Evolutionary conservation across 2,888 invertebrate species (phyloP), one percentile per base, ranked within the genome.

Genomic region (Lydus trimaculatus): DNA sequence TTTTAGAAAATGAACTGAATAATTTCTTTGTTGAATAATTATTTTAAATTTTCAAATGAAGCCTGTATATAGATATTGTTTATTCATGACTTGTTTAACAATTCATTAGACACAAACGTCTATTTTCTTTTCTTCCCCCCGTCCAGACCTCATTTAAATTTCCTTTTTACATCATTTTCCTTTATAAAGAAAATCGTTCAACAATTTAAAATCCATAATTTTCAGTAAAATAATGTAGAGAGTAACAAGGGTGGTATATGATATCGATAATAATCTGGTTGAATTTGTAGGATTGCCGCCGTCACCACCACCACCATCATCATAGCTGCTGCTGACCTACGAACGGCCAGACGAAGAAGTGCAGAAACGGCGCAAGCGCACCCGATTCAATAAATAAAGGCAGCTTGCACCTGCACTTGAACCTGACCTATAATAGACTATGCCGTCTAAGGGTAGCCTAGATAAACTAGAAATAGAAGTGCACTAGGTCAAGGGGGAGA

Each of bases 381-480:
- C 65, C 66, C 68, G 71, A 73, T 74, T 76, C 77, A 73, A 78
- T 78, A 79, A 70, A 77, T 76, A 76, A 79, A 76, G 75, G 73
- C 74, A 73, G 73, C 74, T 73, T 82, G 81, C 84, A 84, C 83
- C 83, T 85, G 84, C 82, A 84, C 85, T 85, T 85, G 85, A 85
- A 85, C 85, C 85, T 85, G 85, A 84, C 85, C 85, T 83, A 83
- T 81, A 83, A 84, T 81, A 79, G 80, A 76, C 71, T 76, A 72
- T 73, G 75, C 75, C 75, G 80, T 77, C 79, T 79, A 79, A 75
- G 80, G 81, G 80, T 81, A 81, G 79, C 81, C 82, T 81, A 83
- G 81, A 81, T 80, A 78, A 76, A 76, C 78, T 77, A 76, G 77
- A 80, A 77, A 76, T 78, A 75, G 76, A 73, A 73, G 61, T 61